phyloP scores from a whole-genome alignment of 2,888 invertebrate genomes.

The Zygogramma bicolorata region DNA sequence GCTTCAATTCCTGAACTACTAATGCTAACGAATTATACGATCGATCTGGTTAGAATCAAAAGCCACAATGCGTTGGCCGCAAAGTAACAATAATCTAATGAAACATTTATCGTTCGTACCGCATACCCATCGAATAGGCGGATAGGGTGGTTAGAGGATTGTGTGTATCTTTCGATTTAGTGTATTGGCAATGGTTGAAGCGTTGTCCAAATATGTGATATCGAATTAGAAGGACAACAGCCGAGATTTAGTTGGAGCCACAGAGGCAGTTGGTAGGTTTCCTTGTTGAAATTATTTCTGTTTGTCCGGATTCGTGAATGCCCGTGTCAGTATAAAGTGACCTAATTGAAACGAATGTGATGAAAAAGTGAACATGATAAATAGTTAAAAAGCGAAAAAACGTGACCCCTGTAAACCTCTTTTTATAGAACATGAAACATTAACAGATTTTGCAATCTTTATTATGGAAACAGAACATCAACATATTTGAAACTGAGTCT shows the following conservation, averaged over 20 bases:
- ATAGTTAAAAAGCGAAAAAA: too few species aligned
- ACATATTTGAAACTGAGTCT: too few species aligned
- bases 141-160: slow-evolving; percentile 51
- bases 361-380: too few species aligned
- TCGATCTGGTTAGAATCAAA: neutral
- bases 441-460: too few species aligned
- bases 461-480: too few species aligned
- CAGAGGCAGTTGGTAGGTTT: neutral
- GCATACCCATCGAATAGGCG: slow-evolving; percentile 51
- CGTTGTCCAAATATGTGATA: slow-evolving; percentile 55
- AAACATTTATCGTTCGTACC: slow-evolving; percentile 35
- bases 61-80: neutral
- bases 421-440: too few species aligned
- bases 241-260: slow-evolving; percentile 24
- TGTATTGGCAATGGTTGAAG: slow-evolving; percentile 47
- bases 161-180: slow-evolving; percentile 57
- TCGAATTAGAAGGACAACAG: slow-evolving; percentile 52
- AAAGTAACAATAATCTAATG: slow-evolving; percentile 15
- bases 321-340: too few species aligned
- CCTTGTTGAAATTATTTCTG: neutral
- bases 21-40: neutral
- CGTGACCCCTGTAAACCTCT: too few species aligned
- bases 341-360: too few species aligned
- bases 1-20: too few species aligned
- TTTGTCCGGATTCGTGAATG: neutral